Evolutionary conservation across 2,888 invertebrate species (phyloP).

Genomic region (Dryobota labecula): DNA sequence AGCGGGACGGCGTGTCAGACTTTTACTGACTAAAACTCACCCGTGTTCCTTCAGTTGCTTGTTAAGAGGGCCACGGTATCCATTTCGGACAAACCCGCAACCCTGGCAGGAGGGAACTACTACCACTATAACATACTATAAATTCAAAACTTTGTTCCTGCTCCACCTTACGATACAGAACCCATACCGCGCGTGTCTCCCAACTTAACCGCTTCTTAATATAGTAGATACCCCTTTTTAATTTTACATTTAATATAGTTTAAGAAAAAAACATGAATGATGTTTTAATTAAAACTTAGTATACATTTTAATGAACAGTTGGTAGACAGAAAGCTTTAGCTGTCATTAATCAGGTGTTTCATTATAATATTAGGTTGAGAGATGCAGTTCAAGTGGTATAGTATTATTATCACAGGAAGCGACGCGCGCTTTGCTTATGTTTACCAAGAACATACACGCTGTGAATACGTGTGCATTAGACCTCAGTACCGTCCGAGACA

Average conservation of each 20-base stretch:
- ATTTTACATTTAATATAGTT: slow-evolving; percentile 43
- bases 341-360: slow-evolving; percentile 72
- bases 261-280: slow-evolving; percentile 35
- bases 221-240: slow-evolving; percentile 20
- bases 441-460: too few species aligned
- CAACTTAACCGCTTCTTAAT: background rate
- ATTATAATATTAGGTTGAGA: slow-evolving; percentile 68
- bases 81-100: too few species aligned
- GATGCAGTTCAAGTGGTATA: slow-evolving; percentile 55
- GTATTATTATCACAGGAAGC: too few species aligned
- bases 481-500: too few species aligned
- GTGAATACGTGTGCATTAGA: too few species aligned
- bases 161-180: slow-evolving; percentile 15
- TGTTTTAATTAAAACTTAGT: slow-evolving; percentile 73
- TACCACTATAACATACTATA: background rate
- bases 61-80: too few species aligned
- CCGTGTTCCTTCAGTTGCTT: too few species aligned
- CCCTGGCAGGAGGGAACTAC: background rate
- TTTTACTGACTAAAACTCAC: too few species aligned
- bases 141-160: background rate
- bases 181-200: background rate
- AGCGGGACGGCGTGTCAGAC: too few species aligned
- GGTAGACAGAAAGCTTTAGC: slow-evolving; percentile 70
- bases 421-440: too few species aligned
- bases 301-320: slow-evolving; percentile 72